Base-by-base conservation (phyloP, 2,888 invertebrate genomes). In the Leptinotarsa peninsularis region DNA sequence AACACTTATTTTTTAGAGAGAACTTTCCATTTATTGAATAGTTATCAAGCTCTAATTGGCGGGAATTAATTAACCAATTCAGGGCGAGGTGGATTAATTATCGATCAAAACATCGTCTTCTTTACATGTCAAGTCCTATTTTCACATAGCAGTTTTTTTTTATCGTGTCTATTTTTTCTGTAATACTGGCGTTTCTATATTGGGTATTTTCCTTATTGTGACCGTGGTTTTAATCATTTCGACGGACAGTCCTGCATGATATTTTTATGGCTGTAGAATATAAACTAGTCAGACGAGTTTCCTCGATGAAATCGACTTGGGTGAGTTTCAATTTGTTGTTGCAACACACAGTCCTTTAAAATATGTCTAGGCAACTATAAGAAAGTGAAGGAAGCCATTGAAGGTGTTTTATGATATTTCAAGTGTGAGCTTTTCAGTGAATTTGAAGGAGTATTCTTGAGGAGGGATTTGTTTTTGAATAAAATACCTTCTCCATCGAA, bases 221-320 rank as follows among this genome's bases (percentile, higher is more conserved):
- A 4, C 52, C 52, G 15, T 52, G 52, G 50, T 15, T 43, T 43
- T 52, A 52, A 5, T 52, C 17, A 52, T 52, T 52, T 52, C 52
- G n/a, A 52, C 52, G 17, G 79, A 80, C 15, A 49, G 80, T 73
- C 77, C 75, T 81, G 82, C 83, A 84, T 84, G 84, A 84, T 84
- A 21, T 58, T 58, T 58, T 58, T 58, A 85, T 84, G 84, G 83
- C 83, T 83, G 83, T 81, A 82, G 81, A 83, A 84, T 80, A 83
- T 82, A 84, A 85, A 85, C 85, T 85, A 81, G 85, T 83, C 82
- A 83, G 82, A 84, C 85, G 79, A 84, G 85, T 85, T 85, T 84
- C 80, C 80, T 82, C 80, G 78, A 78, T 80, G 78, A 69, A 67
- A 63, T 67, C 21, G 60, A 52, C 56, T 58, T 15, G 21, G 58